phyloP scores from a whole-genome alignment of 2,888 invertebrate genomes.

The Eubasilissa splendida region DNA sequence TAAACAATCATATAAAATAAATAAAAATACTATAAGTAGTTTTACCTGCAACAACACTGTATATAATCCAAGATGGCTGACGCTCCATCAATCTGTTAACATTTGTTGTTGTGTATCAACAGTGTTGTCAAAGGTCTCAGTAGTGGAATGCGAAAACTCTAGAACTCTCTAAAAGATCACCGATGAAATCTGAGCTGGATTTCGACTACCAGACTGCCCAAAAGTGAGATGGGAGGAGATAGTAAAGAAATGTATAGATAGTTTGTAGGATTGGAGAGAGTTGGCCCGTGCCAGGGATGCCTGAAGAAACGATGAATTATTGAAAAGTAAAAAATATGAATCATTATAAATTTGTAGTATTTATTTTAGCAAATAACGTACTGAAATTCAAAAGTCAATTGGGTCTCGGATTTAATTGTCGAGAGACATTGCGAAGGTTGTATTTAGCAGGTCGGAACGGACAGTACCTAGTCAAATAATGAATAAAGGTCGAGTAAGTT shows the following conservation, averaged over 20 bases:
- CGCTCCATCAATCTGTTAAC: too few species aligned
- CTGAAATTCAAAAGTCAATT: not conserved
- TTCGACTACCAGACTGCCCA: too few species aligned
- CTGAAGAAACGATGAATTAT: too few species aligned
- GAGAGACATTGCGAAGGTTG: not conserved
- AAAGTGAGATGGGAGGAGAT: not conserved
- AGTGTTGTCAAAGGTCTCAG: too few species aligned
- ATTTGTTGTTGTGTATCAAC: too few species aligned
- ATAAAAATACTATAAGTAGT: too few species aligned
- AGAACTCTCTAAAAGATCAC: not conserved
- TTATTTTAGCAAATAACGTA: not conserved
- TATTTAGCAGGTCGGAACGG: not conserved
- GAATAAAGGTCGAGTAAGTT: conserved; percentile 40
- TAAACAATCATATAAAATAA: too few species aligned
- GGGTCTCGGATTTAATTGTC: not conserved
- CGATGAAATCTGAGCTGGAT: not conserved
- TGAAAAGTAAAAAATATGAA: too few species aligned
- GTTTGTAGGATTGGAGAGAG: not conserved
- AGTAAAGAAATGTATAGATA: not conserved
- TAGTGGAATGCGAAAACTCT: not conserved
- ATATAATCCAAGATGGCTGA: too few species aligned
- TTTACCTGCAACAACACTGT: too few species aligned
- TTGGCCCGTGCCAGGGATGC: too few species aligned
- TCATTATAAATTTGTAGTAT: too few species aligned
- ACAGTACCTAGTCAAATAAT: conserved; percentile 9